These are phyloP conservation scores for Pygathrix nemaeus DNA, from an alignment of 2,113 vertebrate species.

Conservation along the genomic window DNA sequence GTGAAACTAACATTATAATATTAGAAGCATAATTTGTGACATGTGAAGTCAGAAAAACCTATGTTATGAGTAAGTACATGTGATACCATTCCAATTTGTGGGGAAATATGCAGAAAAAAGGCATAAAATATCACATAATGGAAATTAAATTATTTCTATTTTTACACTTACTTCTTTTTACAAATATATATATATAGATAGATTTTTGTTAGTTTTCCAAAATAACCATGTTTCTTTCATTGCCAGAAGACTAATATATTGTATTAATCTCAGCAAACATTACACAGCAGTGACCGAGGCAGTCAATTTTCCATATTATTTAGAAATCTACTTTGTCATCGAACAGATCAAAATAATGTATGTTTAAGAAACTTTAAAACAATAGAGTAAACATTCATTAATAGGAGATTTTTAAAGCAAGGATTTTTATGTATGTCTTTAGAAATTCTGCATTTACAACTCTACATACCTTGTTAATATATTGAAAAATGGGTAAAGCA, in stretches of 20 bases:
- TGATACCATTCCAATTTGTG: not conserved
- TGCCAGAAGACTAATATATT: not conserved
- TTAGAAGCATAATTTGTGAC: not conserved
- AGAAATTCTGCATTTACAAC: not conserved
- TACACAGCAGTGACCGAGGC: not conserved
- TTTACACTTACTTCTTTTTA: not conserved
- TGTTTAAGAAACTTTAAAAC: not conserved
- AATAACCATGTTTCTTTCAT: not conserved
- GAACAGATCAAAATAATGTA: slow-evolving; percentile 4
- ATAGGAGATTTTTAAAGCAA: not conserved
- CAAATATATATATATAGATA: not conserved
- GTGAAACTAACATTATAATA: not conserved
- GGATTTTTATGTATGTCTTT: not conserved
- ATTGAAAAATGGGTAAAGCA: not conserved
- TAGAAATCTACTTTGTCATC: not conserved
- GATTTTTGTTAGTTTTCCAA: not conserved
- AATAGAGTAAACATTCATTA: not conserved
- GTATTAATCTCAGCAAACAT: not conserved
- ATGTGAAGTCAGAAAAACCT: not conserved
- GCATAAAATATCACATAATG: not conserved
- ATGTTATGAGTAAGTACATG: not conserved
- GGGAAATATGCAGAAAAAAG: not conserved
- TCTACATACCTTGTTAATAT: not conserved
- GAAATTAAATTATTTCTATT: not conserved
- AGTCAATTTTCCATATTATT: not conserved